These are phyloP conservation scores for Nomada ruficornis DNA, from an alignment of 2,888 invertebrate genomes.

Conservation along the genomic window DNA sequence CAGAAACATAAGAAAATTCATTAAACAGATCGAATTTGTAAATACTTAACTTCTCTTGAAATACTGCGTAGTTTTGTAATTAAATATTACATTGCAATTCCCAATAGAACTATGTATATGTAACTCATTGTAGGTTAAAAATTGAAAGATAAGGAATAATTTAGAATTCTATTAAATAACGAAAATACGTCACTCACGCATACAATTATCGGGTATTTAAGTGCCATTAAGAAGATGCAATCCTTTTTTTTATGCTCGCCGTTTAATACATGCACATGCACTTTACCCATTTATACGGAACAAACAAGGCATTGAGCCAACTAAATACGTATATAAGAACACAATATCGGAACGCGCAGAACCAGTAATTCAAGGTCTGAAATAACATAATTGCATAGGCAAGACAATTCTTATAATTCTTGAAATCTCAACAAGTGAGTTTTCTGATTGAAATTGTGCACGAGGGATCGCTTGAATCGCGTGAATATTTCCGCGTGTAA, in stretches of 20 bases:
- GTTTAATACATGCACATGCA: neutral
- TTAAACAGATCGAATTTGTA: neutral
- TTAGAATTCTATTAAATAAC: neutral
- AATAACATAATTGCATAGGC: neutral
- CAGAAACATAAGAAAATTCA: too few species aligned
- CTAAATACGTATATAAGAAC: neutral
- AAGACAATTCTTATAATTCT: neutral
- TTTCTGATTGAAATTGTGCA: neutral
- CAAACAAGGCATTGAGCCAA: neutral
- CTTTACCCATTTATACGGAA: neutral
- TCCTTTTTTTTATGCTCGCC: neutral
- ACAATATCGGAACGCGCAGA: neutral
- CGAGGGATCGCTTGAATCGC: neutral
- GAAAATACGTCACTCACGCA: neutral
- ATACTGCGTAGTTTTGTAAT: neutral
- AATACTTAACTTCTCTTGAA: neutral
- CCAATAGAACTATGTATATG: neutral
- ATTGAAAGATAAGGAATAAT: neutral
- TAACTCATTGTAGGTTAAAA: neutral
- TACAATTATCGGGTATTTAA: neutral
- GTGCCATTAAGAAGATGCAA: neutral
- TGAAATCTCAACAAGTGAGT: too few species aligned
- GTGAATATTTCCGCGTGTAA: neutral
- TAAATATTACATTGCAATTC: neutral
- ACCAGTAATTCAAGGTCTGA: neutral